These are phyloP conservation scores for Drosophila guanche DNA, from an alignment of 1,140 invertebrate genomes.

Conservation along the genomic window DNA sequence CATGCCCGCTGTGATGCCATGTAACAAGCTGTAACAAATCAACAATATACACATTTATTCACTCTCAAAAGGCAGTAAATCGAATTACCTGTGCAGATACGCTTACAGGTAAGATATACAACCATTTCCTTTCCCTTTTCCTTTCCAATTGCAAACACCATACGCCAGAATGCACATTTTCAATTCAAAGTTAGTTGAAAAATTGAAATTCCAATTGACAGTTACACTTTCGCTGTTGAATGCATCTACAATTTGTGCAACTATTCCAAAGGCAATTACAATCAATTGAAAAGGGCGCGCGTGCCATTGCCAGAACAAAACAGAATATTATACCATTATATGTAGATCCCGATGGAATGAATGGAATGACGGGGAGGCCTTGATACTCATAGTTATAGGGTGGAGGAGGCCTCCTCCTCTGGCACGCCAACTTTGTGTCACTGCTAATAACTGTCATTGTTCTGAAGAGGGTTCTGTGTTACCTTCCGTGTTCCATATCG, in stretches of 20 bases:
- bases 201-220: conserved; percentile 56
- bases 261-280: conserved; percentile 62
- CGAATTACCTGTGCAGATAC: too few relatives aligned
- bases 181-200: conserved; percentile 51
- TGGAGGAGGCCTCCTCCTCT: conserved; percentile 8
- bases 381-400: conserved; percentile 6
- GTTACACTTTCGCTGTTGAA: conserved; percentile 44
- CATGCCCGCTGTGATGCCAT: too few relatives aligned
- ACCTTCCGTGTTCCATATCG: conserved; percentile 57
- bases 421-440: conserved; percentile 39
- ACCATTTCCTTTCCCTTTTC: conserved; percentile 16
- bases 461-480: conserved; percentile 4
- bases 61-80: too few relatives aligned
- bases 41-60: neutral
- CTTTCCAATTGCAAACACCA: conserved; percentile 8
- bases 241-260: conserved; percentile 15
- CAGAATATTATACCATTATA: neutral
- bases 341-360: conserved; percentile 7
- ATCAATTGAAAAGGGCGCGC: conserved; percentile 67
- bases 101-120: conserved; percentile 18
- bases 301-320: conserved; percentile 37
- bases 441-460: conserved; percentile 62
- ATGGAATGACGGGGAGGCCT: neutral
- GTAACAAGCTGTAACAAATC: neutral
- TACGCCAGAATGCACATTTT: conserved; percentile 32